A percentile compares a stretch with the other conserved stretches of the same genome.
phyloP scores from a whole-genome alignment of 2,113 vertebrate genomes.

The Mustelus asterias region DNA sequence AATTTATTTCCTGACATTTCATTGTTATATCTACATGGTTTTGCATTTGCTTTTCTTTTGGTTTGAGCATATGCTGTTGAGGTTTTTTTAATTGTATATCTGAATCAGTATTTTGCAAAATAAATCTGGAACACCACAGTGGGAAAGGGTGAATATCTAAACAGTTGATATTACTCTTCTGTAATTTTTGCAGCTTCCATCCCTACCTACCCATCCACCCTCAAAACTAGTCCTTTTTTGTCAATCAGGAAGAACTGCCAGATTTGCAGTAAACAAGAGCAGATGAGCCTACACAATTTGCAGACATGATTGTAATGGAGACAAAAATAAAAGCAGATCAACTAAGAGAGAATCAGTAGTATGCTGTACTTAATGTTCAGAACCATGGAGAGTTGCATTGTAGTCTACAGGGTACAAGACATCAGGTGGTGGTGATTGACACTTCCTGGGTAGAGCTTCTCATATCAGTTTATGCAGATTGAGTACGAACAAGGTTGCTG shows the following conservation, averaged over 20 bases:
- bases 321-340: constrained; percentile 24
- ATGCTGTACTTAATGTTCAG: constrained; percentile 28
- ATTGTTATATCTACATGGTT: constrained; percentile 18
- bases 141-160: neutral
- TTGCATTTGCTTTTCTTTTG: constrained; percentile 14
- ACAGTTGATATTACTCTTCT: neutral
- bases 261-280: neutral
- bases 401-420: constrained; percentile 50
- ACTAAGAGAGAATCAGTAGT: constrained; percentile 12
- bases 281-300: neutral
- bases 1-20: constrained; percentile 35
- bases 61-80: neutral
- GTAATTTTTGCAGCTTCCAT: neutral
- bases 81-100: neutral
- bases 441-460: constrained; percentile 62
- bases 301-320: constrained; percentile 27
- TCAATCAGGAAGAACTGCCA: neutral
- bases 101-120: constrained; percentile 2
- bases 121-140: neutral
- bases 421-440: constrained; percentile 75
- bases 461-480: constrained; percentile 78
- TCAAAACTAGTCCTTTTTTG: neutral
- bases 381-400: constrained; percentile 31
- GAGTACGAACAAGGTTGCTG: constrained; percentile 62
- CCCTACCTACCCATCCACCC: neutral